Evolutionary conservation across 2,888 invertebrate species (phyloP).

Genomic region (Tinea trinotella): DNA sequence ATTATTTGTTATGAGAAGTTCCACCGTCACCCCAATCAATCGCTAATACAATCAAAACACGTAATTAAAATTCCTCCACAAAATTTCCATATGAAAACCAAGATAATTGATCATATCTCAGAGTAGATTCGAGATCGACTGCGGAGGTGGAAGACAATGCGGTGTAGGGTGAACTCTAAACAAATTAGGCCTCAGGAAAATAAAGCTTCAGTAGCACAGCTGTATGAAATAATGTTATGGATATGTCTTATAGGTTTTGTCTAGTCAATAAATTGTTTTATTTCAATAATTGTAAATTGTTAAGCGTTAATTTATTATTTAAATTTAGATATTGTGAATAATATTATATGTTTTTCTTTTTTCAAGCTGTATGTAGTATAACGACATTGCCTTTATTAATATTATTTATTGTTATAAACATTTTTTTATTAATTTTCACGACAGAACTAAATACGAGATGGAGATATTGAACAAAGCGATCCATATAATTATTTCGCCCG

Average conservation of each 20-base stretch:
- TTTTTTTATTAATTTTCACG: too few relatives aligned
- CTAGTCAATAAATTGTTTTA: too few relatives aligned
- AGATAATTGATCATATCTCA: conserved; percentile 52
- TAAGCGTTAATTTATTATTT: too few relatives aligned
- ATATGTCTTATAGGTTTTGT: too few relatives aligned
- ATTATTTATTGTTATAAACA: too few relatives aligned
- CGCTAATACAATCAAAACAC: conserved; percentile 59
- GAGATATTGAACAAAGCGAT: too few relatives aligned
- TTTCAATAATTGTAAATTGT: too few relatives aligned
- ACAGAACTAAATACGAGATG: too few relatives aligned
- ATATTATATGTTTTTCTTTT: too few relatives aligned
- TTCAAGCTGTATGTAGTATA: too few relatives aligned
- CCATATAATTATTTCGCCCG: conserved; percentile 2
- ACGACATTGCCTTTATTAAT: too few relatives aligned
- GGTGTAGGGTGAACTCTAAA: conserved; percentile 30
- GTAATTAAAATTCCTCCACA: conserved; percentile 62
- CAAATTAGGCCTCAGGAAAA: conserved; percentile 42
- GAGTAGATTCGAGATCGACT: conserved; percentile 19
- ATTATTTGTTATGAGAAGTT: conserved; percentile 15
- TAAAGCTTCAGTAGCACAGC: conserved; percentile 22
- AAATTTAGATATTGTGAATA: too few relatives aligned
- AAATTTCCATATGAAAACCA: conserved; percentile 68
- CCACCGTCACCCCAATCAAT: conserved; percentile 37
- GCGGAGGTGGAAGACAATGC: conserved; percentile 19
- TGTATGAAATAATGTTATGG: conserved; percentile 3